Conservation (phyloP, 2,113 vertebrate species). For the Balaenoptera acutorostrata region DNA sequence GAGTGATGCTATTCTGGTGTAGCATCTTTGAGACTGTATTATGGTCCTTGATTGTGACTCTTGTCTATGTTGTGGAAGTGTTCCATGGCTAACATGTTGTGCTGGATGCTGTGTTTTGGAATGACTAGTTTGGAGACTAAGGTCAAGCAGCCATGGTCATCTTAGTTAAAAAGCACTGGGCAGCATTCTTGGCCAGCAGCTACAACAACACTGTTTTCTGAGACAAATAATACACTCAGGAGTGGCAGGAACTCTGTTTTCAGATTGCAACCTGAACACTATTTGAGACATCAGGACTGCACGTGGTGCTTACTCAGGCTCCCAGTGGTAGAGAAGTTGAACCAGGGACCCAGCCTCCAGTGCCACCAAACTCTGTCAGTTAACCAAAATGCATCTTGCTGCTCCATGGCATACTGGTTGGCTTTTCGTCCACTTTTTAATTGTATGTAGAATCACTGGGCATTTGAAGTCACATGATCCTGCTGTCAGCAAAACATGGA, state of each 20-base stretch:
- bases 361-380: constrained; percentile 90
- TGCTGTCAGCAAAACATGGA: neutral
- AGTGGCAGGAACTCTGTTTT: constrained; percentile 94
- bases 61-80: constrained; percentile 94
- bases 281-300: constrained; percentile 89
- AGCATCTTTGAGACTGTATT: constrained; percentile 91
- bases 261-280: constrained; percentile 89
- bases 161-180: constrained; percentile 90
- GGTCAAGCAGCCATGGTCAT: constrained; percentile 86
- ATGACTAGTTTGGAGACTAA: constrained; percentile 92
- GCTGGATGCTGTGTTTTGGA: constrained; percentile 93
- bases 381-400: constrained; percentile 84
- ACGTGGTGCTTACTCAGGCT: constrained; percentile 93
- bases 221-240: constrained; percentile 90
- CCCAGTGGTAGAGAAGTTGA: constrained; percentile 92
- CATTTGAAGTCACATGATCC: neutral
- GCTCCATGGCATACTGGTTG: constrained; percentile 83
- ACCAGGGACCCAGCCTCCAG: constrained; percentile 92
- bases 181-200: constrained; percentile 93
- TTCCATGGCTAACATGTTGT: constrained; percentile 92
- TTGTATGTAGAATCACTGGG: constrained; percentile 88
- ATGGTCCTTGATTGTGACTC: constrained; percentile 89
- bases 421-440: constrained; percentile 94
- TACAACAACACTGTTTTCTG: constrained; percentile 90
- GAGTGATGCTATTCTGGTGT: constrained; percentile 94